Evolutionary conservation across 1,140 invertebrate genomes (phyloP), one percentile per base, ranked within the genome.

Genomic region (Zaprionus gabonicus): DNA sequence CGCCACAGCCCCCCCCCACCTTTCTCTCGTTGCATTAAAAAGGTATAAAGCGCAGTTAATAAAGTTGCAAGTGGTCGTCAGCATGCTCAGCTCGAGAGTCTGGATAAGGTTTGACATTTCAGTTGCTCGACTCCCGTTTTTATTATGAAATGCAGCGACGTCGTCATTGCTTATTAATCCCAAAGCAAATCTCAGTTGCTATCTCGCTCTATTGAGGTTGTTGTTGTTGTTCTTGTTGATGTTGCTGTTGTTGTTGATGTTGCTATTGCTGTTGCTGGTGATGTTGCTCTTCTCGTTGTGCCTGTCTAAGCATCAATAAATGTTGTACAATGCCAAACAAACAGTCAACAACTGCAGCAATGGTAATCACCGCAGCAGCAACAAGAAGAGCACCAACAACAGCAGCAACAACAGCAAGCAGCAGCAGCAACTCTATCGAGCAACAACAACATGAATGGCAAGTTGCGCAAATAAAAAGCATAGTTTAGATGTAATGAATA

Each of bases 401-500:
- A 53, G 36, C 36, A 38, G 34, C 17, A 60, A 36, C 38, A 71
- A 53, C 46, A 23, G 23, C 23, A 23, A 36, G 13, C 20, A 62
- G 49, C 41, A 65, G 38, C 34, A 51, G 38, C 34, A 62, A 56
- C 69, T 44, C 34, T 65, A 53, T 17, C n/a, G 7, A 25, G 41
- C 64, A 55, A 51, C 36, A 38, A 58, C 62, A 57, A 31, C 36
- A 51, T n/a, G 15, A 65, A 23, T 20, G 57, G 27, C 44, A 71
- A 73, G 72, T 68, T 75, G 70, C 38, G 74, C 84, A 88, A 83
- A 87, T 83, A 88, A 88, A 78, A 75, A 64, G 55, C 75, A 81
- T 84, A 87, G 84, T 88, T 88, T 88, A 88, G 84, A 90, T 78
- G 78, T 84, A 84, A 90, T 84, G 85, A 88, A 78, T 78, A 80